These are phyloP conservation scores for Hemibagrus wyckioides DNA, from an alignment of 2,113 vertebrate species.

Conservation along the genomic window DNA sequence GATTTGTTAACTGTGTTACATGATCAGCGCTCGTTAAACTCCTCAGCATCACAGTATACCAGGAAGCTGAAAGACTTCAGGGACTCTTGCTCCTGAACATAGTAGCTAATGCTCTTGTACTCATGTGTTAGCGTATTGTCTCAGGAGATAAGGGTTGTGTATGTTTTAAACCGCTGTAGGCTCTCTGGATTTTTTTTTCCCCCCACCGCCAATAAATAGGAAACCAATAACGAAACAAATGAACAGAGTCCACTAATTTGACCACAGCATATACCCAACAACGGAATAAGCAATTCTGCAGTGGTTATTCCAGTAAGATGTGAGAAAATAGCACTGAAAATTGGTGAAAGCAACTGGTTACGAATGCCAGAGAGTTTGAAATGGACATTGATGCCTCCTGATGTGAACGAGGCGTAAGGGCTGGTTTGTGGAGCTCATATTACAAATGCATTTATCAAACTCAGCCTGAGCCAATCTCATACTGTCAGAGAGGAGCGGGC, in stretches of 20 bases:
- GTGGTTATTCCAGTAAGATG: background rate
- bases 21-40: background rate
- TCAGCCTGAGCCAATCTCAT: conserved; percentile 70
- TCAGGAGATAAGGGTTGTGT: background rate
- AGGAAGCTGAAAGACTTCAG: background rate
- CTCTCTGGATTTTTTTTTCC: no score
- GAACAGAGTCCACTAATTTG: background rate
- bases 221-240: background rate
- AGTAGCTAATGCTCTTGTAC: background rate
- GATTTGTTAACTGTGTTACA: no score
- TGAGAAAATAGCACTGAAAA: background rate
- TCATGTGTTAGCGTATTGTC: background rate
- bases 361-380: background rate
- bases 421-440: conserved; percentile 66
- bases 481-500: conserved; percentile 72
- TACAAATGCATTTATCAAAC: conserved; percentile 76
- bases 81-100: background rate
- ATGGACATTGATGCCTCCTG: background rate
- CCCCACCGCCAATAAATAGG: background rate
- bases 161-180: background rate
- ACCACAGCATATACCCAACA: background rate
- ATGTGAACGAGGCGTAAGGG: conserved; percentile 31
- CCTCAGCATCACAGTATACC: background rate
- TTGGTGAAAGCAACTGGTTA: no score
- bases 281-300: background rate